Base-by-base conservation (phyloP, 2,113 vertebrate genomes). In the Cephalopterus ornatus region DNA sequence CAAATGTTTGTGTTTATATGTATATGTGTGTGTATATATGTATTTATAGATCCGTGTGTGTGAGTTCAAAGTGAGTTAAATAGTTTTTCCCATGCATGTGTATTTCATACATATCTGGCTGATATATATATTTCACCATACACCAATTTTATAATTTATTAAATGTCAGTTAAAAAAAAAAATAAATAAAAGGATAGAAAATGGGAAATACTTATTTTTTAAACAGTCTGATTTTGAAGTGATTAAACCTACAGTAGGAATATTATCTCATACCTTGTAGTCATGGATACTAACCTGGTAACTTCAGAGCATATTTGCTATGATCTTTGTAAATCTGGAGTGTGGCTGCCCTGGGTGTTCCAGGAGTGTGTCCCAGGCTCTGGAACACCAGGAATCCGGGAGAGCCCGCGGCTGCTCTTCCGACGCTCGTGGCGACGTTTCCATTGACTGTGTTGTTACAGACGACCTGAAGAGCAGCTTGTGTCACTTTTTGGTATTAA, bases 1-100 rank as follows among this genome's bases (percentile, higher is more conserved):
- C 81, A 88, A 92, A 94, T 96, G 95, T 97, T 97, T 93, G 95
- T 98, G 97, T 98, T 97, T 98, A 97, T 98, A 97, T 98, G 97
- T 98, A 97, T 98, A 97, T 98, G 97, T 98, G 97, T 97, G 98
- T 97, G 97, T 98, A 97, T 97, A 98, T 98, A 97, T 97, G 97
- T 98, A 98, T 98, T 98, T 98, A 98, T 98, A 98, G 97, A 97
- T 91, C 95, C 30, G 96, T 97, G 94, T 95, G 96, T 97, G 96
- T 97, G 98, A 96, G 94, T 98, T 97, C 89, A 90, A 97, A 91
- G 97, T 98, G 97, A 97, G 96, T 96, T 97, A 83, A 91, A 96
- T 97, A 96, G 97, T 97, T 96, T 98, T 97, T 72, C 96, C 95
- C 97, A 85, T 95, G 97, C 97, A 97, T 98, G 98, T 97, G 97